Conservation (phyloP, 2,888 invertebrate species). For the Sinodicranocentrus sp. region DNA sequence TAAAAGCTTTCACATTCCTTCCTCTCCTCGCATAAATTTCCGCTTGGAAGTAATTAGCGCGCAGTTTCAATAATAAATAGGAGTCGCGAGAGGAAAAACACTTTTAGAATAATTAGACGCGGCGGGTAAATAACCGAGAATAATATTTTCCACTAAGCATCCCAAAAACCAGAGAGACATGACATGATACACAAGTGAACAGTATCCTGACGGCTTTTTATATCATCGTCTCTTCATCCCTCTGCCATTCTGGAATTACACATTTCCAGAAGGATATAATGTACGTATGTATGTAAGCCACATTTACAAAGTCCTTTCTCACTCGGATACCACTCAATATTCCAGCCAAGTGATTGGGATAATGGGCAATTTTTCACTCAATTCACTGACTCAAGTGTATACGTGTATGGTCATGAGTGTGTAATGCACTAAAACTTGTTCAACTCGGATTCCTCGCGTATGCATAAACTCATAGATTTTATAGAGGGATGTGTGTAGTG, state of each 20-base stretch:
- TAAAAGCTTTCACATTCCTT: too few species aligned
- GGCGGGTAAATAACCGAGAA: too few species aligned
- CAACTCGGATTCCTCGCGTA: not conserved
- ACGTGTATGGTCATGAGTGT: constrained; percentile 29
- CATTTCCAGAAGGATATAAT: too few species aligned
- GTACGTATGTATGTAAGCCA: too few species aligned
- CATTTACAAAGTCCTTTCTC: not conserved
- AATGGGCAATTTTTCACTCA: constrained; percentile 68
- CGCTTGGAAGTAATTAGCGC: constrained; percentile 18
- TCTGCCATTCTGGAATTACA: too few species aligned
- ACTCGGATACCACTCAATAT: constrained; percentile 51
- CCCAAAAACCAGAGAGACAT: too few species aligned
- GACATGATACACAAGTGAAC: too few species aligned
- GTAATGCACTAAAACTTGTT: constrained; percentile 26
- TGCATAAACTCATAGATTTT: too few species aligned
- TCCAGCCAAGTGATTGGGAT: constrained; percentile 64
- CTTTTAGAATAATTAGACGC: constrained; percentile 26
- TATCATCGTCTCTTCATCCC: too few species aligned
- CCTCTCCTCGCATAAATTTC: constrained; percentile 10
- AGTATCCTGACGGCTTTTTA: too few species aligned
- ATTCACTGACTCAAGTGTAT: constrained; percentile 53
- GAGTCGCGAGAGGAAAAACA: not conserved
- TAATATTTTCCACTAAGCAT: too few species aligned
- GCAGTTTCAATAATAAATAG: constrained; percentile 15
- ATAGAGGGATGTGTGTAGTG: too few species aligned